A percentile compares a stretch with the other conserved stretches of the same genome.
These are phyloP conservation scores for Cenopis cana DNA, from an alignment of 2,888 invertebrate species.

Conservation along the genomic window DNA sequence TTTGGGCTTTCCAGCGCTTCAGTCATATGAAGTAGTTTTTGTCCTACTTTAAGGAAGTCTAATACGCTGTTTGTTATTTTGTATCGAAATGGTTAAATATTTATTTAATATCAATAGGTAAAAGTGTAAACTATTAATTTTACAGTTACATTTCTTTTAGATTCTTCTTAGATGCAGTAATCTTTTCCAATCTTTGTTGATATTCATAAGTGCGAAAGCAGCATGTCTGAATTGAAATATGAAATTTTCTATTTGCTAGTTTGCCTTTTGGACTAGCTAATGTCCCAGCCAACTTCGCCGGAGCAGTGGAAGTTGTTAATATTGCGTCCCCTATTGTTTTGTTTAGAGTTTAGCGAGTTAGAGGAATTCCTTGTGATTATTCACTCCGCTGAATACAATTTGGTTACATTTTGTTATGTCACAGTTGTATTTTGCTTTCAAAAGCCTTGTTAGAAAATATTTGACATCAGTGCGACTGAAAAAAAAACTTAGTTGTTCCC, in stretches of 20 bases:
- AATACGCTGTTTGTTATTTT: too few relatives aligned
- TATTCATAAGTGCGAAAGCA: not conserved
- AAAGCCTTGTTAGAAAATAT: not conserved
- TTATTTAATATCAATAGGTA: not conserved
- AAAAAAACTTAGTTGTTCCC: not conserved
- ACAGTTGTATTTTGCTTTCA: conserved; percentile 2
- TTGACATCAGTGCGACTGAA: not conserved
- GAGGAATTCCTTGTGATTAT: conserved; percentile 40
- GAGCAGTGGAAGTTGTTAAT: conserved; percentile 32
- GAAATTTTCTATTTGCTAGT: conserved; percentile 6
- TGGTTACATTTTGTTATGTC: conserved; percentile 20
- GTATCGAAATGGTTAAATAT: too few relatives aligned
- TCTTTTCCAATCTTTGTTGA: not conserved
- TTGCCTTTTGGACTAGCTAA: conserved; percentile 19
- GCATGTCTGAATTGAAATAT: not conserved
- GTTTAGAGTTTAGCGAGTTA: conserved; percentile 41
- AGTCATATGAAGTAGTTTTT: not conserved
- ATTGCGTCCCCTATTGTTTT: conserved; percentile 41
- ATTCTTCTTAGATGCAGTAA: not conserved
- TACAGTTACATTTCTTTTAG: not conserved
- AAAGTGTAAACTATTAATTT: too few relatives aligned
- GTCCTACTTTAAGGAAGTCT: not conserved
- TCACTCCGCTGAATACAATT: conserved; percentile 37
- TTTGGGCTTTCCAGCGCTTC: not conserved
- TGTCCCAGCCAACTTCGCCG: conserved; percentile 24